These are phyloP conservation scores for Perdix hodgsoniae DNA, from an alignment of 2,797 vertebrate genomes.

Conservation along the genomic window DNA sequence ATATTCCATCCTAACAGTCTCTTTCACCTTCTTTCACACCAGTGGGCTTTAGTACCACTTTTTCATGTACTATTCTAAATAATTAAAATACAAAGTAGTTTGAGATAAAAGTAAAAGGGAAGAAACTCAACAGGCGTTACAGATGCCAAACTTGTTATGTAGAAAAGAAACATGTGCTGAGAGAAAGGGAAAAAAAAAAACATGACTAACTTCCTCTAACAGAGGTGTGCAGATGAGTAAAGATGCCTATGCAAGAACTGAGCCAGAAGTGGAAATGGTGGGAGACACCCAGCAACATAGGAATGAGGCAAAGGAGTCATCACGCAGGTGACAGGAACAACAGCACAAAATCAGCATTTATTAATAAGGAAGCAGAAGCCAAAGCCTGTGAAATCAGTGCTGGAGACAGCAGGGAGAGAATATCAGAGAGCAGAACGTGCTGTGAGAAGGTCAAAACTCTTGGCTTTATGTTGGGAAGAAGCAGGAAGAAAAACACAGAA, in stretches of 20 bases:
- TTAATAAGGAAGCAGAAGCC: background rate
- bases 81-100: background rate
- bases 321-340: background rate
- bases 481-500: background rate
- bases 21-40: background rate
- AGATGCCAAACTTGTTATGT: background rate
- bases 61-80: background rate
- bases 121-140: background rate
- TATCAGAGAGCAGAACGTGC: background rate
- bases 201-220: background rate
- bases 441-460: background rate
- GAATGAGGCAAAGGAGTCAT: background rate
- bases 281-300: fast-evolving
- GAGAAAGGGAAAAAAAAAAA: background rate
- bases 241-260: background rate
- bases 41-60: background rate
- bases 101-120: background rate
- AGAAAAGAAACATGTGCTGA: background rate
- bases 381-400: background rate
- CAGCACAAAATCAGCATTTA: background rate
- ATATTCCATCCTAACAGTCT: background rate
- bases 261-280: background rate
- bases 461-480: background rate
- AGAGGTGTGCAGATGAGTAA: background rate
- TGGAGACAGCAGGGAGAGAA: background rate